Evolutionary conservation across 2,888 invertebrate species (phyloP).

Genomic region (Tinea pellionella): DNA sequence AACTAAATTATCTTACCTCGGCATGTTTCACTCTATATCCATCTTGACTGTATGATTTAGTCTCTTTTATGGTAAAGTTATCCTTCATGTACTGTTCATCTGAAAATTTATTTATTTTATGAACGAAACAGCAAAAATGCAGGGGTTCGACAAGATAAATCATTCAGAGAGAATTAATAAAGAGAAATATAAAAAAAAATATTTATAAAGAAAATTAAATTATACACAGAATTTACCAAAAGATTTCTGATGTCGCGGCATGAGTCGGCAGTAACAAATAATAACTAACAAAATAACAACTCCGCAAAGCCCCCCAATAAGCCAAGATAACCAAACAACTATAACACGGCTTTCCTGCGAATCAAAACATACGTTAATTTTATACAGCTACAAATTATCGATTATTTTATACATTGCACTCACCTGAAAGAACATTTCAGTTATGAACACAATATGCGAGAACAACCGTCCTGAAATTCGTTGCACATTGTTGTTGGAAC

Average conservation of each 20-base stretch:
- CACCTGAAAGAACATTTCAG: constrained; percentile 62
- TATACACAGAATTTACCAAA: constrained; percentile 74
- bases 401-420: constrained; percentile 25
- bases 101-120: constrained; percentile 23
- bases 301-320: constrained; percentile 72
- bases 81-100: constrained; percentile 62
- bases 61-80: constrained; percentile 52
- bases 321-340: constrained; percentile 68
- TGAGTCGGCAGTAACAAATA: constrained; percentile 76
- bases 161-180: no score
- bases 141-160: no score
- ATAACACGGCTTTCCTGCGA: constrained; percentile 60
- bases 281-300: constrained; percentile 73
- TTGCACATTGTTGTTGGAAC: constrained; percentile 34
- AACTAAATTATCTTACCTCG: constrained; percentile 31
- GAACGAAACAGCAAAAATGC: no score
- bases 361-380: constrained; percentile 17
- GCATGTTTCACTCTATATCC: constrained; percentile 50
- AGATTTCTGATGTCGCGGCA: constrained; percentile 76
- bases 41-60: constrained; percentile 52
- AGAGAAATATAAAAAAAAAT: no score
- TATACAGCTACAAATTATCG: constrained; percentile 25
- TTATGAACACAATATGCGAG: constrained; percentile 45
- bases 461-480: constrained; percentile 43
- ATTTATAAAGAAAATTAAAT: no score